Evolutionary conservation across 2,888 invertebrate species (phyloP), one percentile per base, ranked within the genome.

Genomic region (Lagria hirta): DNA sequence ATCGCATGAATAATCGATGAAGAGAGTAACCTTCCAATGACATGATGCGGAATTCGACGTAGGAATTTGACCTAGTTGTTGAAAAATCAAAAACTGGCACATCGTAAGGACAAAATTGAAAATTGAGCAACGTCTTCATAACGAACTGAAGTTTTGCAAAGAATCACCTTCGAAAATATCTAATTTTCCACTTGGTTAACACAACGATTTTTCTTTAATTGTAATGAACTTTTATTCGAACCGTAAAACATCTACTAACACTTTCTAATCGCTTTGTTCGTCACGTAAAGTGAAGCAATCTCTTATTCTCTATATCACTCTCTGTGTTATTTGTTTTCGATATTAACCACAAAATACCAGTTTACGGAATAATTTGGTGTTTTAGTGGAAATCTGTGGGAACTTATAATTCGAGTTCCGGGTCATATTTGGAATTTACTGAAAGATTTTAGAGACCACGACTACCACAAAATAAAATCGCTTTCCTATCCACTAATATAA

Each of bases 201-300:
- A 38, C 4, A 10, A 30, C 12, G 27, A 15, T 38, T 38, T 38
- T 38, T 30, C 22, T 30, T 30, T 23, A 29, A 5, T 38, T 30
- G 38, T 17, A 30, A 38, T 29, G 30, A 38, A 38, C 30, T 30
- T 30, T 37, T 27, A 26, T 27, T 26, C 14, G 12, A 12, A 8
- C 18, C 12, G 18, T 4, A 7, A 32, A 14, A 32, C 13, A 14
- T 7, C 16, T 15, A 38, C n/a, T n/a, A n/a, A n/a, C n/a, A n/a
- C 38, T 38, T 38, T 38, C 38, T 38, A 38, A 38, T 30, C 15
- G 38, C 30, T 37, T 36, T 26, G 37, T 37, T 28, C 37, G 37
- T 37, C 37, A 37, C 37, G 37, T 37, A 38, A 22, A 38, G 23
- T 29, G 38, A 38, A 23, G 38, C 38, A 38, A 38, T 29, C 29